A percentile compares a stretch with the other conserved stretches of the same genome.
These are phyloP conservation scores for Heliopora coerulea DNA, from an alignment of 92 coral and sea anemone species.

Conservation along the genomic window DNA sequence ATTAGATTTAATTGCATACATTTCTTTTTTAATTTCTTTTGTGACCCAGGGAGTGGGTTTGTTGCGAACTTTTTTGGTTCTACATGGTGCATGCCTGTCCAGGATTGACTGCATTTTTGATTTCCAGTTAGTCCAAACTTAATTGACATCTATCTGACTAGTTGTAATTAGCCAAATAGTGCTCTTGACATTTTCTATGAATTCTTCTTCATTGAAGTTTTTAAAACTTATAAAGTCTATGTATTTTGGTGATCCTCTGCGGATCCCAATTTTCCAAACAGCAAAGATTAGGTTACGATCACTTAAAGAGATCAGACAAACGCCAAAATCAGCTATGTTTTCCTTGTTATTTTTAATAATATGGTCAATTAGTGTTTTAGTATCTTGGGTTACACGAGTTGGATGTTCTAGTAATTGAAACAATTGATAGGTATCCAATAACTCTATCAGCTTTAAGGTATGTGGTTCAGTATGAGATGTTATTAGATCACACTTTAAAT, in stretches of 20 bases:
- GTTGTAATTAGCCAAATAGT: no score
- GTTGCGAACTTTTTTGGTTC: slow-evolving; percentile 50
- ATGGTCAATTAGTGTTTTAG: slow-evolving; percentile 49
- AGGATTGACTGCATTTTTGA: slow-evolving; percentile 30
- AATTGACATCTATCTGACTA: no score
- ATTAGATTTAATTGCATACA: slow-evolving; percentile 41
- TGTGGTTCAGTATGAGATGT: slow-evolving; percentile 42
- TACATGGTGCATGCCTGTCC: slow-evolving; percentile 50
- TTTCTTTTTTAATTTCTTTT: slow-evolving; percentile 5
- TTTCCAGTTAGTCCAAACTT: slow-evolving; percentile 26
- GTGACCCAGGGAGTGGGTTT: slow-evolving; percentile 57
- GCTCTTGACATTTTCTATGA: slow-evolving; percentile 29
- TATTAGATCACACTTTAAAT: slow-evolving; percentile 38
- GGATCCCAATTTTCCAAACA: slow-evolving; percentile 47
- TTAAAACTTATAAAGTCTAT: slow-evolving; percentile 40
- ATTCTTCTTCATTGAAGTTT: slow-evolving; percentile 1
- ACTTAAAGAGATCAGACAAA: slow-evolving; percentile 42
- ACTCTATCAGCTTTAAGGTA: slow-evolving; percentile 45
- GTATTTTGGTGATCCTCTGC: slow-evolving; percentile 49
- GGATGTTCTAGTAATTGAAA: slow-evolving; percentile 47
- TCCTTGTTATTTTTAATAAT: slow-evolving; percentile 44
- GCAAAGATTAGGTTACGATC: slow-evolving; percentile 42
- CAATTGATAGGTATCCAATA: slow-evolving; percentile 50
- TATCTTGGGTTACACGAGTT: slow-evolving; percentile 47
- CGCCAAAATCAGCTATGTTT: slow-evolving; percentile 41